These are phyloP conservation scores for Portunus trituberculatus DNA, from an alignment of 1,140 invertebrate genomes.

Conservation along the genomic window DNA sequence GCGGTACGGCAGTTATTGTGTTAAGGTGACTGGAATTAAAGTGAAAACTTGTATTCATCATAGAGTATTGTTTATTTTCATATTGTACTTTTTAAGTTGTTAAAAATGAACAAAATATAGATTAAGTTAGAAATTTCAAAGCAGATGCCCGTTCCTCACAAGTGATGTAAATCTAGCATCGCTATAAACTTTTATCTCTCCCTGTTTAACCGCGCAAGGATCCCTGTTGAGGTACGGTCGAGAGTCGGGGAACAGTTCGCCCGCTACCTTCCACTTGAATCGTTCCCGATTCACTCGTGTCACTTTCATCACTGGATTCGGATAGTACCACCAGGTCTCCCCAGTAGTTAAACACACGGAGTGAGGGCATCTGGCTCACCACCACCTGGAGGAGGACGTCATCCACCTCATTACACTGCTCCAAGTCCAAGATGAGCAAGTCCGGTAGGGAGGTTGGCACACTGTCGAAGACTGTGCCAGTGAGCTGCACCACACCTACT, in stretches of 20 bases:
- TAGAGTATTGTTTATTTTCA: neutral
- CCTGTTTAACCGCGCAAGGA: neutral
- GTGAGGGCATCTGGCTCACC: conserved; percentile 66
- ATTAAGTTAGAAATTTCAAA: neutral
- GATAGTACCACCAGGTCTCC: conserved; percentile 70
- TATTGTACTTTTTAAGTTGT: neutral
- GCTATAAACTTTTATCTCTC: neutral
- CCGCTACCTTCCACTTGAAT: neutral
- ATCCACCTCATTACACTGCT: conserved; percentile 75
- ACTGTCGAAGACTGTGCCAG: conserved; percentile 69
- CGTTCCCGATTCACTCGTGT: neutral
- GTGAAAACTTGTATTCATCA: neutral
- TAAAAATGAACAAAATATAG: neutral
- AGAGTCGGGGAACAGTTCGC: neutral
- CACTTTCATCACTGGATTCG: neutral
- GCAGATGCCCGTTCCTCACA: neutral
- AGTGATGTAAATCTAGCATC: neutral
- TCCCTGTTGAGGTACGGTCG: neutral
- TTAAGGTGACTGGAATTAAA: neutral
- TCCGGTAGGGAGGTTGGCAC: conserved; percentile 70
- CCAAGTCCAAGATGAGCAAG: conserved; percentile 73
- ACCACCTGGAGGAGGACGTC: conserved; percentile 70
- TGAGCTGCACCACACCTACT: conserved; percentile 74
- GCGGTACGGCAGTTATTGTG: neutral
- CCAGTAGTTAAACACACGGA: conserved; percentile 77